phyloP scores from a whole-genome alignment of 1,140 invertebrate genomes.

The Brachionus rubens region DNA sequence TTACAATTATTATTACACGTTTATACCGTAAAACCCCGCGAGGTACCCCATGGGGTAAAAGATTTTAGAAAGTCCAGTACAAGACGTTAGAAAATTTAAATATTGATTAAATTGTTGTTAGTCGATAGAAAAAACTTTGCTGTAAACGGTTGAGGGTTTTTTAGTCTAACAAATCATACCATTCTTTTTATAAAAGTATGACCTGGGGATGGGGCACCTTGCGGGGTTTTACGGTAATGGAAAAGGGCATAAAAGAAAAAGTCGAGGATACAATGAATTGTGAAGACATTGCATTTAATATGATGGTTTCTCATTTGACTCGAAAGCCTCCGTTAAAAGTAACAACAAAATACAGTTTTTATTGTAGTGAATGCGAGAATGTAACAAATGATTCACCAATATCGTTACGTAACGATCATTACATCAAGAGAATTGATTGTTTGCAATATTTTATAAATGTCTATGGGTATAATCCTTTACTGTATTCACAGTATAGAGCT shows the following conservation, averaged over 20 bases:
- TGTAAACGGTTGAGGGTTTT: too few relatives aligned
- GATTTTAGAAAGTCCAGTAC: too few relatives aligned
- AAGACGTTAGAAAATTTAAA: too few relatives aligned
- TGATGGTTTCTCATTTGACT: conserved; percentile 92
- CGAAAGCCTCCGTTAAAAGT: conserved; percentile 95
- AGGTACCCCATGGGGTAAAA: too few relatives aligned
- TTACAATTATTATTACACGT: conserved; percentile 89
- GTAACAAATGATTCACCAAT: conserved; percentile 73
- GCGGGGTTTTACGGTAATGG: too few relatives aligned
- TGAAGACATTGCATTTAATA: conserved; percentile 99
- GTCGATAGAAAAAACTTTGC: too few relatives aligned
- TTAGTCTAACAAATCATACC: too few relatives aligned
- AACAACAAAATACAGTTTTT: conserved; percentile 69
- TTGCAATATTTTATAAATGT: conserved; percentile 89
- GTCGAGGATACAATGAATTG: conserved; percentile 99
- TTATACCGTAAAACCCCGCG: too few relatives aligned
- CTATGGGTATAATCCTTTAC: conserved; percentile 93
- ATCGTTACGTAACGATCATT: conserved; percentile 66
- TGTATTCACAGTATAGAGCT: conserved; percentile 92
- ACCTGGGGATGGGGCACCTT: too few relatives aligned
- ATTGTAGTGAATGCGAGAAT: conserved; percentile 91
- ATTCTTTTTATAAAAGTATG: too few relatives aligned
- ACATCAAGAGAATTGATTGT: conserved; percentile 92
- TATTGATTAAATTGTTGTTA: too few relatives aligned
- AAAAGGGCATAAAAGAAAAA: conserved; percentile 87